phyloP scores from a whole-genome alignment of 2,113 vertebrate species.

The Chrysochloris asiatica region DNA sequence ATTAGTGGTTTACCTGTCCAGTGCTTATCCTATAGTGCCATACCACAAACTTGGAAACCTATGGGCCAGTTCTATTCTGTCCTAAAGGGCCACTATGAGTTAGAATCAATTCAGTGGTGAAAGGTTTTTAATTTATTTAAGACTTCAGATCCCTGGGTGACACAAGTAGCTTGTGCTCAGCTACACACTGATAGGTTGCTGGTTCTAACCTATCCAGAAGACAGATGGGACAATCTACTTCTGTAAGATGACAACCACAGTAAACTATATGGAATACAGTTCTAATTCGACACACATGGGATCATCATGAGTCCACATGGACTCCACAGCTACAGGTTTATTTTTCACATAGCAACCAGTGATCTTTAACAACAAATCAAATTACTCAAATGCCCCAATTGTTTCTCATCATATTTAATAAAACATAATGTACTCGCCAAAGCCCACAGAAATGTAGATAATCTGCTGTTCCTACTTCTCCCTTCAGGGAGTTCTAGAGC shows the following conservation, averaged over 20 bases:
- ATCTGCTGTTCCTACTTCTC: not conserved
- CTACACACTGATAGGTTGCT: not conserved
- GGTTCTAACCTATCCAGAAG: not conserved
- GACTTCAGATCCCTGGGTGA: not conserved
- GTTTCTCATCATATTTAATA: not conserved
- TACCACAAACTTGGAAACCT: not conserved
- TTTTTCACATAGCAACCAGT: not conserved
- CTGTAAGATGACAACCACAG: not conserved
- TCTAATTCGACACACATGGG: not conserved
- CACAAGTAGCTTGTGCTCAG: not conserved
- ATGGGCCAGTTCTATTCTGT: not conserved
- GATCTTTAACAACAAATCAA: not conserved
- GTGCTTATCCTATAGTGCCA: too few species aligned
- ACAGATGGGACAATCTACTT: not conserved
- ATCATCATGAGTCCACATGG: not conserved
- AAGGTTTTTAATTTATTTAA: not conserved
- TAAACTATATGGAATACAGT: not conserved
- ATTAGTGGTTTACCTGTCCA: too few species aligned
- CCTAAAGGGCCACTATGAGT: not conserved
- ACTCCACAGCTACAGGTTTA: not conserved
- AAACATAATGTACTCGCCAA: not conserved
- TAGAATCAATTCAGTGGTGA: not conserved
- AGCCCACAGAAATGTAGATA: not conserved
- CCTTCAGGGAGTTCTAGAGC: not conserved
- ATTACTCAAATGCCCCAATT: not conserved